A percentile compares a stretch with the other conserved stretches of the same genome.
These are phyloP conservation scores for Microctonus hyperodae DNA, from an alignment of 2,888 invertebrate genomes.

Conservation along the genomic window DNA sequence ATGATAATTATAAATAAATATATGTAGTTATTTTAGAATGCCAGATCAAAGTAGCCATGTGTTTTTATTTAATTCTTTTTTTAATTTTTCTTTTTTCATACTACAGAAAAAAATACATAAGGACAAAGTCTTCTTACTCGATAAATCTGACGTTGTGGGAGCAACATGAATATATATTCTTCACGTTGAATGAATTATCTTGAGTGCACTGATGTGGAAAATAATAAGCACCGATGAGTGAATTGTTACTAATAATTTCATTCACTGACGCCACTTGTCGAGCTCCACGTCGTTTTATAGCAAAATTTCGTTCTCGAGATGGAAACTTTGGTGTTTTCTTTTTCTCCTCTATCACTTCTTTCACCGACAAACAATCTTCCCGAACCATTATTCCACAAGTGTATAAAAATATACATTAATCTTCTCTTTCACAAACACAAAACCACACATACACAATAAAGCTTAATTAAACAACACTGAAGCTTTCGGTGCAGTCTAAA, in stretches of 20 bases:
- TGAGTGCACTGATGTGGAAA: conserved; percentile 26
- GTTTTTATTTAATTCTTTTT: neutral
- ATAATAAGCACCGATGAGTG: conserved; percentile 34
- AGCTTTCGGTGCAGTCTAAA: no score
- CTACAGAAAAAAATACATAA: conserved; percentile 1
- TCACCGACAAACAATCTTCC: conserved; percentile 57
- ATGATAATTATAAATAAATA: neutral
- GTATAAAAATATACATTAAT: no score
- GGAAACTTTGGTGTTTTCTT: conserved; percentile 72
- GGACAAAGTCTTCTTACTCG: conserved; percentile 34
- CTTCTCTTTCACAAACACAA: neutral
- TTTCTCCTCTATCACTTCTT: conserved; percentile 60
- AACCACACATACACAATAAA: neutral
- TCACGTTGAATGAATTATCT: conserved; percentile 29
- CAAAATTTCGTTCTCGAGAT: conserved; percentile 73
- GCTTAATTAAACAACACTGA: no score
- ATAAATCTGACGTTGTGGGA: conserved; percentile 30
- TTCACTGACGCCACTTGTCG: conserved; percentile 42
- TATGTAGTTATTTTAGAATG: no score
- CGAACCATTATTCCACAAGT: conserved; percentile 48
- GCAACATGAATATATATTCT: conserved; percentile 24
- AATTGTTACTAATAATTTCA: conserved; percentile 37
- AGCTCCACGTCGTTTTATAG: conserved; percentile 68
- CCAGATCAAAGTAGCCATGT: neutral
- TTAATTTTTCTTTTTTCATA: no score